Percentiles rank a stretch among this genome's conserved stretches.
These are phyloP conservation scores for Amblyopsis hoosieri DNA, from an alignment of 2,797 vertebrate species.

Conservation along the genomic window DNA sequence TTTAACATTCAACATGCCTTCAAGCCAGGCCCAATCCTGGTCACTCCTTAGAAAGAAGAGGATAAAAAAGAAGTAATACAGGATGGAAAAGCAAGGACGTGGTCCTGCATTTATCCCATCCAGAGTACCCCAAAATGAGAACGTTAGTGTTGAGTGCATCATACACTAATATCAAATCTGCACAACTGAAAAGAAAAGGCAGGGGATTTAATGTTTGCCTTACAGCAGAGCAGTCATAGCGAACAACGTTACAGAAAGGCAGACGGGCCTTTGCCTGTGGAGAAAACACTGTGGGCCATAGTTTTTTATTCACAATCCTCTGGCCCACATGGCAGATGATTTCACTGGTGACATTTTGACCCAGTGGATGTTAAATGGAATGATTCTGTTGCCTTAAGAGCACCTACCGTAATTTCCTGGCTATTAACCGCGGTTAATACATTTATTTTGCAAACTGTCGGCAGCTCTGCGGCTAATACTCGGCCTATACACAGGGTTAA, in stretches of 20 bases:
- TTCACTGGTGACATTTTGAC: constrained; percentile 8
- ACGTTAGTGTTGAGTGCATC: constrained; percentile 43
- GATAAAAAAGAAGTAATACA: constrained; percentile 43
- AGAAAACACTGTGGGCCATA: constrained; percentile 12
- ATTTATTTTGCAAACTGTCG: no score
- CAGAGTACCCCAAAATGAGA: constrained; percentile 1
- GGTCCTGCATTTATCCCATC: neutral
- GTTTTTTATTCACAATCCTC: neutral
- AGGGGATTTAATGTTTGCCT: constrained; percentile 36
- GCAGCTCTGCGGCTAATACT: no score
- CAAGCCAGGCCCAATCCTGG: constrained; percentile 38
- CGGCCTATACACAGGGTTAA: no score
- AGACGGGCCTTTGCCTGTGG: constrained; percentile 23
- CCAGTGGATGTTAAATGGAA: neutral
- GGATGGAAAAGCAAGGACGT: constrained; percentile 32
- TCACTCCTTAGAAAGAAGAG: constrained; percentile 36
- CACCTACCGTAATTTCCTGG: neutral
- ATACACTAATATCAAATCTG: constrained; percentile 40
- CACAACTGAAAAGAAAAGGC: constrained; percentile 25
- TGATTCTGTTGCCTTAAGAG: constrained; percentile 13
- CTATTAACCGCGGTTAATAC: no score
- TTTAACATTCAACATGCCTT: constrained; percentile 46
- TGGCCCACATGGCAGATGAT: constrained; percentile 6
- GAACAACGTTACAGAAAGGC: constrained; percentile 18
- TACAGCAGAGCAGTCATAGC: constrained; percentile 32